These are phyloP conservation scores for Pluvialis apricaria DNA, from an alignment of 2,113 vertebrate species.

Conservation along the genomic window DNA sequence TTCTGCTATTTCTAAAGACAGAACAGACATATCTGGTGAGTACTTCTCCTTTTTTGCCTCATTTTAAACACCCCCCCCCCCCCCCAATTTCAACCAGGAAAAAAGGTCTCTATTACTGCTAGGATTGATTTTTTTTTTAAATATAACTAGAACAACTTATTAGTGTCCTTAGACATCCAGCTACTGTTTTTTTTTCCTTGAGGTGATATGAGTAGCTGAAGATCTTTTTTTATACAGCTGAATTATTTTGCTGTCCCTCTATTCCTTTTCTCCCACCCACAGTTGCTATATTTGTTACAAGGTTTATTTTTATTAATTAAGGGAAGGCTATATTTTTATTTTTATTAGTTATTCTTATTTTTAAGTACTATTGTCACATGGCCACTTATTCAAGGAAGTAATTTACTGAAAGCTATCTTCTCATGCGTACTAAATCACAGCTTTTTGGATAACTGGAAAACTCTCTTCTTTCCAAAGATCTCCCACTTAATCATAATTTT, in stretches of 20 bases:
- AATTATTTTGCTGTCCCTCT: not conserved
- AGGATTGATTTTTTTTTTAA: conserved; percentile 1
- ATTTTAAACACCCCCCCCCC: too few relatives aligned
- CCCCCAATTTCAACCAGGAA: not conserved
- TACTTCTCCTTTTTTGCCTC: not conserved
- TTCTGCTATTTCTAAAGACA: not conserved
- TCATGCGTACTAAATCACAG: not conserved
- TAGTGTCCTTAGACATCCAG: not conserved
- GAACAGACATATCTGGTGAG: not conserved
- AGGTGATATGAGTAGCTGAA: not conserved
- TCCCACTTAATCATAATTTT: not conserved
- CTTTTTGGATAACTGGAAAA: not conserved
- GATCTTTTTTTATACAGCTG: not conserved
- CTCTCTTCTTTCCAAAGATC: not conserved
- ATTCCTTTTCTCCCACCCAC: not conserved
- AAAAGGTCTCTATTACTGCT: not conserved
- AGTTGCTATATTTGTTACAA: not conserved
- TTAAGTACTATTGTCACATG: not conserved
- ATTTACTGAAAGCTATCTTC: not conserved
- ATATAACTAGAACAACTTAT: not conserved
- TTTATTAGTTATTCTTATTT: not conserved
- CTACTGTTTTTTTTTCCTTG: not conserved
- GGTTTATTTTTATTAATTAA: not conserved
- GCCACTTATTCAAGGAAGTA: not conserved
- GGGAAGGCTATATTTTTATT: not conserved